Percentiles rank a stretch among this genome's conserved stretches.
Evolutionary conservation across 1,140 invertebrate genomes (phyloP).

Genomic region (Pectinophora gossypiella): DNA sequence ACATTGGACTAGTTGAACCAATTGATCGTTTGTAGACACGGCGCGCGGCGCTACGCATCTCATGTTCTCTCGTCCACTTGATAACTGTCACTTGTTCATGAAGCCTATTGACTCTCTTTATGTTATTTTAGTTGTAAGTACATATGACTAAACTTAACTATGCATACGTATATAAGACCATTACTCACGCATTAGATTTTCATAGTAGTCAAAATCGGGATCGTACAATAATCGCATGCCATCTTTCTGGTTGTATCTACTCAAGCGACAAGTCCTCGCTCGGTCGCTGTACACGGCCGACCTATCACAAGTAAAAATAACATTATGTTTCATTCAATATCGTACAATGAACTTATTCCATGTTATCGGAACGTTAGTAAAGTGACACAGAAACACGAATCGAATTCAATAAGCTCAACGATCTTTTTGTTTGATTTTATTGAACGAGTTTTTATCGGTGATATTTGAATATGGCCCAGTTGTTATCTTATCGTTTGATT

Average conservation of each 20-base stretch:
- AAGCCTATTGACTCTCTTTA: too few species aligned
- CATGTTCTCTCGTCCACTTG: background rate
- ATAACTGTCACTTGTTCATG: too few species aligned
- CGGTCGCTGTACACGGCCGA: conserved; percentile 92
- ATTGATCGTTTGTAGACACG: conserved; percentile 18
- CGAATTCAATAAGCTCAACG: background rate
- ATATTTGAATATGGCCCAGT: too few species aligned
- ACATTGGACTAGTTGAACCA: conserved; percentile 19
- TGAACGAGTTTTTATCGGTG: background rate
- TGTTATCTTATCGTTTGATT: too few species aligned
- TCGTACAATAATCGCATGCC: conserved; percentile 93
- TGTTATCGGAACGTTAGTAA: background rate
- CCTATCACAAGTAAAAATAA: conserved; percentile 31
- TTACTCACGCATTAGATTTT: conserved; percentile 91
- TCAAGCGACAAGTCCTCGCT: conserved; percentile 88
- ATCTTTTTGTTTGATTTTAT: background rate
- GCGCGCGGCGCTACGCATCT: background rate
- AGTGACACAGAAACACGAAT: background rate
- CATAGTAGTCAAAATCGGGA: conserved; percentile 93
- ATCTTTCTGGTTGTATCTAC: conserved; percentile 90
- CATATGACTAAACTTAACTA: background rate
- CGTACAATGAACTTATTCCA: background rate
- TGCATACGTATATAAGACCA: background rate
- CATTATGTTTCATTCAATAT: background rate
- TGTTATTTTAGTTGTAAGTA: too few species aligned